Conservation (phyloP, 2,888 invertebrate genomes). For the Trissoscelio sp. region DNA sequence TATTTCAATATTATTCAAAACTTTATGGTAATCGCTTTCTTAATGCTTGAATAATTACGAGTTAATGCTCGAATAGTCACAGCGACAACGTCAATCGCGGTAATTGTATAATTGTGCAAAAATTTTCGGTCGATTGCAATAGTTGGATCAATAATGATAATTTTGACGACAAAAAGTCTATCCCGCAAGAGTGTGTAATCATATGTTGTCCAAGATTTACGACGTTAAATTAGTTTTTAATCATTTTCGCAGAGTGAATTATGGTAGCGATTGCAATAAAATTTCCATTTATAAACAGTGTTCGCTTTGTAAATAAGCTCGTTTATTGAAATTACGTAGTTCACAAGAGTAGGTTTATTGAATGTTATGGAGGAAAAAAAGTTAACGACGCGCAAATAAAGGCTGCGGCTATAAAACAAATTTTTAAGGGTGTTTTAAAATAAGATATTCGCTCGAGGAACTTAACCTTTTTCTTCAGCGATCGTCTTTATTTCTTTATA, state of each 20-base stretch:
- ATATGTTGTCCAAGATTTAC: constrained; percentile 25
- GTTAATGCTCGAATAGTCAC: constrained; percentile 24
- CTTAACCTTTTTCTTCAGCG: background rate
- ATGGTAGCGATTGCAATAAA: constrained; percentile 22
- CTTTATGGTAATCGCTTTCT: constrained; percentile 21
- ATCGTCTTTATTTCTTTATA: background rate
- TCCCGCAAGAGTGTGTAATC: background rate
- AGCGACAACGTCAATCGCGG: background rate
- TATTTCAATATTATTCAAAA: constrained; percentile 33
- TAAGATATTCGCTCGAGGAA: background rate
- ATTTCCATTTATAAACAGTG: constrained; percentile 36
- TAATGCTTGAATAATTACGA: constrained; percentile 42
- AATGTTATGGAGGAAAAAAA: constrained; percentile 8
- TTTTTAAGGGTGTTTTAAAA: background rate
- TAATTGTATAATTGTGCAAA: constrained; percentile 35
- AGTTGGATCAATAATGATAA: constrained; percentile 5
- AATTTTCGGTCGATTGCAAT: constrained; percentile 8
- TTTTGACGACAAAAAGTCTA: background rate
- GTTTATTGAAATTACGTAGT: constrained; percentile 28
- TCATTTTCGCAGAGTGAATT: constrained; percentile 26
- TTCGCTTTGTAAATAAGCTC: constrained; percentile 30
- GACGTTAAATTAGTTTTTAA: constrained; percentile 29
- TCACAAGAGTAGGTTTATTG: constrained; percentile 7
- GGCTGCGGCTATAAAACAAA: background rate
- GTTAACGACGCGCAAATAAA: constrained; percentile 31